A percentile compares a stretch with the other conserved stretches of the same genome.
Evolutionary conservation across 2,113 vertebrate species (phyloP).

Genomic region (Dunckerocampus dactyliophorus): DNA sequence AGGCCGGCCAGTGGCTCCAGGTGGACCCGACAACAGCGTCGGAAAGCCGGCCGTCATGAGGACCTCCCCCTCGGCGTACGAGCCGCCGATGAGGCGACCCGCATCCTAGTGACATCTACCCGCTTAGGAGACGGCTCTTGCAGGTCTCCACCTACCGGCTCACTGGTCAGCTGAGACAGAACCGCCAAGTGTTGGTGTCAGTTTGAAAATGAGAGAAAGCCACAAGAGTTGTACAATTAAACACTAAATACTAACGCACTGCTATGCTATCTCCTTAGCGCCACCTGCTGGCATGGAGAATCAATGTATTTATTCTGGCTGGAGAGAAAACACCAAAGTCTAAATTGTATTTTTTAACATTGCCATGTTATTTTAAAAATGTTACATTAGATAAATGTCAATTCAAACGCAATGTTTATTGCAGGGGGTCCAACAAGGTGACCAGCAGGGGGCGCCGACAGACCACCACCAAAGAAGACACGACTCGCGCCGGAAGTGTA

Average conservation of each 20-base stretch:
- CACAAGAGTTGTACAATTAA: too few relatives aligned
- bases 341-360: too few relatives aligned
- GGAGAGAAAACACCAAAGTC: too few relatives aligned
- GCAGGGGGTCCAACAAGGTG: not conserved
- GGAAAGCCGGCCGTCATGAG: not conserved
- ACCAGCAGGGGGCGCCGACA: not conserved
- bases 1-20: not conserved
- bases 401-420: too few relatives aligned
- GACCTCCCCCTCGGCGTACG: slow-evolving; percentile 12
- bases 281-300: too few relatives aligned
- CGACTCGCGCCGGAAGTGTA: slow-evolving; percentile 27
- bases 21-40: not conserved
- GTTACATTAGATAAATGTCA: too few relatives aligned
- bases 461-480: slow-evolving; percentile 38
- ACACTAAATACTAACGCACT: too few relatives aligned
- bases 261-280: too few relatives aligned
- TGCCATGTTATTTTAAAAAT: too few relatives aligned
- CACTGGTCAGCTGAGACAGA: not conserved
- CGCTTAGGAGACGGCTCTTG: slow-evolving; percentile 3
- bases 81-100: slow-evolving; percentile 2
- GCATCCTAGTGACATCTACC: slow-evolving; percentile 32
- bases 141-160: not conserved
- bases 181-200: too few relatives aligned
- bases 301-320: too few relatives aligned
- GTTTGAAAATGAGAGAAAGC: too few relatives aligned